Conservation (phyloP, 2,797 vertebrate species). For the Xerus rutilus region DNA sequence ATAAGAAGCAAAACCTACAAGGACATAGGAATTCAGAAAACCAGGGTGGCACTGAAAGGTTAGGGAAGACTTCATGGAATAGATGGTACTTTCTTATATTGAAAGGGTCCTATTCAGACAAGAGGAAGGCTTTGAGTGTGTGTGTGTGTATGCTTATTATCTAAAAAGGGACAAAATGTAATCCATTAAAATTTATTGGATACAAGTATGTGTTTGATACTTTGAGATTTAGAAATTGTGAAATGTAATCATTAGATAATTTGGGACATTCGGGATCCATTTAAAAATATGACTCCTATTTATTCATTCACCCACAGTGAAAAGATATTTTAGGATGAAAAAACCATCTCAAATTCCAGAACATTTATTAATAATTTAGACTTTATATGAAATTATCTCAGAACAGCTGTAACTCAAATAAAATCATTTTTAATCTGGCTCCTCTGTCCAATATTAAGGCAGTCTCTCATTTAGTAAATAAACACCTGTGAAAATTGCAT, state of each 20-base stretch:
- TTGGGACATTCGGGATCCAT: neutral
- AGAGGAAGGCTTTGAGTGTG: neutral
- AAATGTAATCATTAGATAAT: constrained; percentile 24
- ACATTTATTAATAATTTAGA: constrained; percentile 73
- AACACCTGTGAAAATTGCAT: constrained; percentile 79
- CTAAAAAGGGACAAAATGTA: neutral
- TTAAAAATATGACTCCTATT: constrained; percentile 21
- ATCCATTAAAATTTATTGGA: neutral
- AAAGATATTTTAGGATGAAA: constrained; percentile 70
- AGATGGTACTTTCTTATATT: neutral
- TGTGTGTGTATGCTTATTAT: neutral
- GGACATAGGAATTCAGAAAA: neutral
- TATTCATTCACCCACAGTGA: constrained; percentile 27
- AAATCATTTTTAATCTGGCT: constrained; percentile 67
- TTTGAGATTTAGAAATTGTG: constrained; percentile 38
- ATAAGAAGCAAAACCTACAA: neutral
- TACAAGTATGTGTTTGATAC: constrained; percentile 21
- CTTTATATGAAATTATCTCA: constrained; percentile 63
- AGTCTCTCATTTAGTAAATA: constrained; percentile 77
- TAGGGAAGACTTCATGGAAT: neutral
- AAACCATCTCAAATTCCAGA: constrained; percentile 65
- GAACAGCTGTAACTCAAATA: constrained; percentile 67
- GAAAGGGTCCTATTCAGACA: neutral
- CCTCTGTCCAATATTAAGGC: constrained; percentile 51
- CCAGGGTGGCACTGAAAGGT: accelerated